These are phyloP conservation scores for Mesochorus sp. DNA, from an alignment of 2,888 invertebrate genomes.

Conservation along the genomic window DNA sequence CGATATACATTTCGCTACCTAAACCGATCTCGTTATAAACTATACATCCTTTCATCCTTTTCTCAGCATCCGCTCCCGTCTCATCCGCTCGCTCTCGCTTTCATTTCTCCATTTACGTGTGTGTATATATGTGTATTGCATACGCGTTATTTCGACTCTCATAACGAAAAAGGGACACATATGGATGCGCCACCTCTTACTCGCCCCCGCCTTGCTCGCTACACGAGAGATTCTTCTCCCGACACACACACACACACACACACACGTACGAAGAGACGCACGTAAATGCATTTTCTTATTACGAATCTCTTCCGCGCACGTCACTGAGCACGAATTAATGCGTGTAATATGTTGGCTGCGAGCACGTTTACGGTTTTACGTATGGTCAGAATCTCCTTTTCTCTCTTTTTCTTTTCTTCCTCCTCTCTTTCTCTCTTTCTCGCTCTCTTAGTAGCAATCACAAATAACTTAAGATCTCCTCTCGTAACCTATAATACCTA, in stretches of 20 bases:
- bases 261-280: too few relatives aligned
- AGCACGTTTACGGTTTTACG: constrained; percentile 78
- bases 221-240: constrained; percentile 17
- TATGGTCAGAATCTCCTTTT: constrained; percentile 40
- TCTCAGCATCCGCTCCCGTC: constrained; percentile 52
- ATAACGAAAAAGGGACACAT: constrained; percentile 14
- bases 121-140: too few relatives aligned
- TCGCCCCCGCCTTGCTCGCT: constrained; percentile 30
- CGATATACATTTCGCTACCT: background rate
- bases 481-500: constrained; percentile 44
- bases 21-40: constrained; percentile 75
- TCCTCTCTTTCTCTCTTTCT: background rate
- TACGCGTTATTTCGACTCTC: constrained; percentile 49
- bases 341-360: constrained; percentile 79
- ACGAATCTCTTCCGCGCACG: constrained; percentile 76
- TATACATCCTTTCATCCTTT: constrained; percentile 67
- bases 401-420: too few relatives aligned
- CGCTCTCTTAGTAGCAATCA: constrained; percentile 36
- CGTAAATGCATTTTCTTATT: constrained; percentile 71
- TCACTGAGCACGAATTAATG: constrained; percentile 79
- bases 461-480: constrained; percentile 75
- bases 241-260: too few relatives aligned
- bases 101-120: constrained; percentile 44
- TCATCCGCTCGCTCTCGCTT: constrained; percentile 57
- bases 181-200: constrained; percentile 35